Evolutionary conservation across 2,888 invertebrate species (phyloP).

Genomic region (Baccha elongata): DNA sequence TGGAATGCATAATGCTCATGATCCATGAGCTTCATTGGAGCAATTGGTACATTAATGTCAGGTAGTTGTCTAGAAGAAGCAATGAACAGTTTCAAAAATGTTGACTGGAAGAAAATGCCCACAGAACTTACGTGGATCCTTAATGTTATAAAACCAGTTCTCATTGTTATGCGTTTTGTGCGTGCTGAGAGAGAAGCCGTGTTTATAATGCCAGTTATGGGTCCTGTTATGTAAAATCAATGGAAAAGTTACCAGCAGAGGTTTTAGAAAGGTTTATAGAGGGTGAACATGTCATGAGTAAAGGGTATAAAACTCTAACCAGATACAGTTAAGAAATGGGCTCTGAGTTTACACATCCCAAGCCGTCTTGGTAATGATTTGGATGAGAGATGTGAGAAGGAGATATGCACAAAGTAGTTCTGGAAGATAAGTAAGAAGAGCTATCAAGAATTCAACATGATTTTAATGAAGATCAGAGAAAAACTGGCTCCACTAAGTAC

Average conservation of each 20-base stretch:
- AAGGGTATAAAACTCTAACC: not conserved
- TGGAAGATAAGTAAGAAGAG: not conserved
- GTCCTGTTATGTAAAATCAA: too few relatives aligned
- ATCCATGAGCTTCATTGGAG: too few relatives aligned
- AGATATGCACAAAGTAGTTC: not conserved
- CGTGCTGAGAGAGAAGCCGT: not conserved
- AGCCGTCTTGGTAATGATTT: not conserved
- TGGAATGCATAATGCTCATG: too few relatives aligned
- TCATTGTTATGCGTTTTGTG: not conserved
- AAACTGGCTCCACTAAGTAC: not conserved
- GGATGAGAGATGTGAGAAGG: not conserved
- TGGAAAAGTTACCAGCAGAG: too few relatives aligned
- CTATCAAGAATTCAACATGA: too few relatives aligned
- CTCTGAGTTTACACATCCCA: not conserved
- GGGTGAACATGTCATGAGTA: too few relatives aligned
- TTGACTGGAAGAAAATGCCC: not conserved
- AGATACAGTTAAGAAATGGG: not conserved
- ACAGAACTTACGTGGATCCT: not conserved
- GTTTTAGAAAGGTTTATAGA: too few relatives aligned
- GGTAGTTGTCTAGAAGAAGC: too few relatives aligned
- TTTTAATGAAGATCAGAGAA: not conserved
- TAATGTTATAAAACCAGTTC: not conserved
- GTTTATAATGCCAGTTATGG: too few relatives aligned
- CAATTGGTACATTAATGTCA: too few relatives aligned
- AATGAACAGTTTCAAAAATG: too few relatives aligned